Percentiles rank a stretch among this genome's conserved stretches.
Conservation (phyloP, 2,113 vertebrate genomes). For the Lycocorax pyrrhopterus region DNA sequence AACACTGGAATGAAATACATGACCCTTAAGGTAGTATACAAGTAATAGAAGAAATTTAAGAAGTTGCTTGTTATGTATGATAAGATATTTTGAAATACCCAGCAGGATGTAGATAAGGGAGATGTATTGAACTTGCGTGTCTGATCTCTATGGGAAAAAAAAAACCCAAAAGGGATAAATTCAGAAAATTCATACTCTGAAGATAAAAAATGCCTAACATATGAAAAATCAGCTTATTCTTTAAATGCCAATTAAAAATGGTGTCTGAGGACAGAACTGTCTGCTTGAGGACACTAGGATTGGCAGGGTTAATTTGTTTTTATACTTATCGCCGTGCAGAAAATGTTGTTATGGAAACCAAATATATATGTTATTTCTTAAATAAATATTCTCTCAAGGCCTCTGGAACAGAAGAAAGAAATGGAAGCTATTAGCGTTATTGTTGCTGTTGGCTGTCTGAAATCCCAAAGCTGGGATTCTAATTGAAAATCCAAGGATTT, state of each 20-base stretch:
- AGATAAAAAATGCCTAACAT: not conserved
- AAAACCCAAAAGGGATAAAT: not conserved
- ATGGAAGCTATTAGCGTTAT: not conserved
- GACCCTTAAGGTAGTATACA: not conserved
- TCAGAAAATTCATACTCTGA: not conserved
- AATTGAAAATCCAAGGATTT: not conserved
- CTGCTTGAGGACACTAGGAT: not conserved
- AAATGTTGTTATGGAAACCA: conserved; percentile 6
- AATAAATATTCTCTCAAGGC: not conserved
- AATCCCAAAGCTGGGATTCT: not conserved
- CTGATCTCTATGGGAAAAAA: not conserved
- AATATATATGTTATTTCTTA: not conserved
- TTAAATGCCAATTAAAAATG: not conserved
- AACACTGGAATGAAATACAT: not conserved
- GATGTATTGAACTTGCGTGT: not conserved
- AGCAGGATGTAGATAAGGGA: not conserved
- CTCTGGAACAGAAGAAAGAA: not conserved
- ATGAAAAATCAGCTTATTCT: not conserved
- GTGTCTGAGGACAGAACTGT: not conserved
- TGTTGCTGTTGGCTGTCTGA: not conserved
- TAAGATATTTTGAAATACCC: not conserved
- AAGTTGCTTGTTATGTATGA: not conserved
- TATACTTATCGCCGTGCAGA: not conserved
- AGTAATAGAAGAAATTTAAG: not conserved
- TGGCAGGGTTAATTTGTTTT: not conserved